phyloP scores from a whole-genome alignment of 1,140 invertebrate genomes.

The Bursaphelenchus mucronatus region DNA sequence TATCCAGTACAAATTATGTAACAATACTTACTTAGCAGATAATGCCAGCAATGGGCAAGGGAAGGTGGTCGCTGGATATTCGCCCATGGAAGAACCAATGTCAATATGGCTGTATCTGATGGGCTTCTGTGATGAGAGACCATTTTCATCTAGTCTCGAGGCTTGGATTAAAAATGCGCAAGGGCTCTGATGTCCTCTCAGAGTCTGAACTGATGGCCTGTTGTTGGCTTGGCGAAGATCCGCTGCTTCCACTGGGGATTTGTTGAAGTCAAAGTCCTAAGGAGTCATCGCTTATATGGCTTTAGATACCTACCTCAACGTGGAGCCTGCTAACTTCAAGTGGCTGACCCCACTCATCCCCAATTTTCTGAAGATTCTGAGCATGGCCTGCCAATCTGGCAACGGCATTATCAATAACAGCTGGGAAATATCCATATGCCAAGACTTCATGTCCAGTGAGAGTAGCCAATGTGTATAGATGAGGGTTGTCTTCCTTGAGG shows the following conservation, averaged over 20 bases:
- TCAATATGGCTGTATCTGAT: constrained; percentile 47
- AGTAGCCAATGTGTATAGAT: constrained; percentile 89
- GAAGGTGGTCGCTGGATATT: constrained; percentile 23
- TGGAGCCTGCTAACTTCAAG: constrained; percentile 83
- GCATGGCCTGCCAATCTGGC: constrained; percentile 69
- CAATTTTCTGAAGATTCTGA: constrained; percentile 70
- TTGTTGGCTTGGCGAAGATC: constrained; percentile 79
- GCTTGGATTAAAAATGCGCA: constrained; percentile 41
- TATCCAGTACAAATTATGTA: no score
- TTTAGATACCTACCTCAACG: constrained; percentile 63
- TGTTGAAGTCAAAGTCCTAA: constrained; percentile 76
- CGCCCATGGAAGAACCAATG: constrained; percentile 38
- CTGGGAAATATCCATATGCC: constrained; percentile 69
- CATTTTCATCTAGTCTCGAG: constrained; percentile 41
- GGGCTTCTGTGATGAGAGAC: constrained; percentile 29
- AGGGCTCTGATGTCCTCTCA: constrained; percentile 38
- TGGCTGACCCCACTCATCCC: constrained; percentile 76
- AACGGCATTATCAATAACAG: constrained; percentile 83
- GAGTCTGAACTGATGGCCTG: constrained; percentile 66
- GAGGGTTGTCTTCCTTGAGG: constrained; percentile 69
- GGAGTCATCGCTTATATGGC: constrained; percentile 9
- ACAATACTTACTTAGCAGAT: constrained; percentile 22
- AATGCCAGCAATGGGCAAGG: constrained; percentile 39
- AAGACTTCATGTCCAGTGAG: constrained; percentile 80
- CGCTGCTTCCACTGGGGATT: constrained; percentile 75